Evolutionary conservation across 2,888 invertebrate genomes (phyloP), one percentile per base, ranked within the genome.

Genomic region (Eupeodes latifasciatus): DNA sequence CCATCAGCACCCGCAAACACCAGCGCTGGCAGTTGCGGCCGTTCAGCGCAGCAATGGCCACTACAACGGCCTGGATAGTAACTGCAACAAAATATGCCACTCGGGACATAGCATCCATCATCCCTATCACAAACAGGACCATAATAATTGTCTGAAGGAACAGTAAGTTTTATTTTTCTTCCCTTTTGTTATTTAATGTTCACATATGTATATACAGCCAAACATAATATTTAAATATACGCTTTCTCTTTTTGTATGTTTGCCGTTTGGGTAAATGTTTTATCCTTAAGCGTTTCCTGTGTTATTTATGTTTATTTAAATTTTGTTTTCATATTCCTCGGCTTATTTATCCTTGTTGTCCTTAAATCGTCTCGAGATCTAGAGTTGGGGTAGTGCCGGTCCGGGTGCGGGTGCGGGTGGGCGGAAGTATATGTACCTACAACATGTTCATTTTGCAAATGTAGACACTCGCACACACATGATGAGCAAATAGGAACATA

Each of bases 61-160:
- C 89, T 90, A 74, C 89, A 79, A 91, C 81, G 66, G 90, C 90
- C 79, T 90, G 90, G 89, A 91, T 90, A 92, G 89, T 90, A 92
- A 90, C 90, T 91, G 88, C 90, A 92, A 90, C 91, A 92, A 91
- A 91, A 91, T 91, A 81, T 91, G 88, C 89, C 91, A 92, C 89
- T 90, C 91, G 89, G 91, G 90, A 91, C 92, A 92, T 90, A 92
- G 91, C 90, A 90, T 91, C 85, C 90, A 91, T 89, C 92, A 91
- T 91, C 92, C 92, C 57, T 92, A 92, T 90, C 92, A 92, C 88
- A 92, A 92, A 85, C 91, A 91, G 19, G 40, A 93, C 89, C 92
- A 91, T 90, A 92, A 91, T 90, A 92, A 91, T 91, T 92, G 92
- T 91, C 91, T 92, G 90, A 92, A 92, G 91, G 93, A 93, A 92